These are phyloP conservation scores for Drosophila hydei DNA, from an alignment of 1,140 invertebrate species.

Conservation along the genomic window DNA sequence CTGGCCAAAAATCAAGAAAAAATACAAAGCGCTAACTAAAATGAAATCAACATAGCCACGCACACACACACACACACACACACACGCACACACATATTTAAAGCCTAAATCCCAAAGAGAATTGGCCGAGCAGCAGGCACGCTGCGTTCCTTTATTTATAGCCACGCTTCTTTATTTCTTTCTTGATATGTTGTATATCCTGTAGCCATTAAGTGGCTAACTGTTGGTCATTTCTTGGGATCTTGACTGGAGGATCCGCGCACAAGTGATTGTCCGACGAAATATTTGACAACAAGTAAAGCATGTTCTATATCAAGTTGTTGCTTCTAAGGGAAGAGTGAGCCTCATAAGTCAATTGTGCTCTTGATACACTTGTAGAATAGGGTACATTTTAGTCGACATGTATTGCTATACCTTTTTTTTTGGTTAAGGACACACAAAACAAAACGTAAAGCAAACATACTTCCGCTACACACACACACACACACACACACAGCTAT, in stretches of 20 bases:
- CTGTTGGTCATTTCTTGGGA: background rate
- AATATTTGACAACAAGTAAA: too few species aligned
- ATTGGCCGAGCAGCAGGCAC: constrained; percentile 21
- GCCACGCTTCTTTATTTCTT: constrained; percentile 4
- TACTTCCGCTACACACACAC: constrained; percentile 32
- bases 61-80: constrained; percentile 15
- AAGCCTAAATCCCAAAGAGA: constrained; percentile 18
- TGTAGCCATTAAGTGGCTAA: background rate
- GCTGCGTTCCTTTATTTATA: constrained; percentile 28
- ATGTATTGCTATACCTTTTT: background rate
- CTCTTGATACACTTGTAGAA: background rate
- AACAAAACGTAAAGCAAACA: constrained; percentile 77
- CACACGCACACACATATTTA: constrained; percentile 5
- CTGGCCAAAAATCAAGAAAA: constrained; percentile 16
- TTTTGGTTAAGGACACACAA: constrained; percentile 66
- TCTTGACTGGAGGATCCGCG: too few species aligned
- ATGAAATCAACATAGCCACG: constrained; percentile 63
- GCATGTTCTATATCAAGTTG: too few species aligned
- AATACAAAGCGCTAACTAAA: constrained; percentile 52
- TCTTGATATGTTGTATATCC: constrained; percentile 7
- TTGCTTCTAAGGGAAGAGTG: too few species aligned
- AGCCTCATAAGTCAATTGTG: too few species aligned
- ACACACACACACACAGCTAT: constrained; percentile 1
- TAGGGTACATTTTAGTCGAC: constrained; percentile 1
- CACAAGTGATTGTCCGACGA: too few species aligned